Percentiles rank a stretch among this genome's conserved stretches.
These are phyloP conservation scores for Notechis scutatus DNA, from an alignment of 2,113 vertebrate species.

Conservation along the genomic window DNA sequence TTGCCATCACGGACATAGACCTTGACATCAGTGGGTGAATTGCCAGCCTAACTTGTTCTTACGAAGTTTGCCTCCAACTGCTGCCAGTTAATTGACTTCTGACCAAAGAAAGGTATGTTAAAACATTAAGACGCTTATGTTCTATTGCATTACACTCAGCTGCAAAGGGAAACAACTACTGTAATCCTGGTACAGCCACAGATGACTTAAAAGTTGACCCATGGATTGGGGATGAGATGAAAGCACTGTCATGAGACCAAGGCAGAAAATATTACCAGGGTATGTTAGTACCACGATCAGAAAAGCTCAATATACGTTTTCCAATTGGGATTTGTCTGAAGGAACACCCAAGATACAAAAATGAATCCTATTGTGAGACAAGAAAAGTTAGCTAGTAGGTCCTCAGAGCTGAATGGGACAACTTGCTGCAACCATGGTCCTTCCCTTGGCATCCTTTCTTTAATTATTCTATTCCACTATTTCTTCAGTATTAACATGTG, in stretches of 20 bases:
- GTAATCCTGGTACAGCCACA: neutral
- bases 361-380: neutral
- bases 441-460: neutral
- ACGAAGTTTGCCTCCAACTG: neutral
- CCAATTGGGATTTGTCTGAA: neutral
- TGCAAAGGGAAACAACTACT: neutral
- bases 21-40: neutral
- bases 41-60: neutral
- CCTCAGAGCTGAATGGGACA: neutral
- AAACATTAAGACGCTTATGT: neutral
- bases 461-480: neutral
- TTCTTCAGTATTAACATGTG: neutral
- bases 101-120: neutral
- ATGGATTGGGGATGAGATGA: neutral
- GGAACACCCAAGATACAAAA: neutral
- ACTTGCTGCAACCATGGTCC: no score
- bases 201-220: neutral
- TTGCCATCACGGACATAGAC: no score
- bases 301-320: neutral
- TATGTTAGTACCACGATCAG: neutral
- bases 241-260: neutral
- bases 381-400: neutral
- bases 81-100: neutral
- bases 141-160: neutral
- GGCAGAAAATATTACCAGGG: neutral